Evolutionary conservation across 2,888 invertebrate species (phyloP).

Genomic region (Stegana nigrithorax): DNA sequence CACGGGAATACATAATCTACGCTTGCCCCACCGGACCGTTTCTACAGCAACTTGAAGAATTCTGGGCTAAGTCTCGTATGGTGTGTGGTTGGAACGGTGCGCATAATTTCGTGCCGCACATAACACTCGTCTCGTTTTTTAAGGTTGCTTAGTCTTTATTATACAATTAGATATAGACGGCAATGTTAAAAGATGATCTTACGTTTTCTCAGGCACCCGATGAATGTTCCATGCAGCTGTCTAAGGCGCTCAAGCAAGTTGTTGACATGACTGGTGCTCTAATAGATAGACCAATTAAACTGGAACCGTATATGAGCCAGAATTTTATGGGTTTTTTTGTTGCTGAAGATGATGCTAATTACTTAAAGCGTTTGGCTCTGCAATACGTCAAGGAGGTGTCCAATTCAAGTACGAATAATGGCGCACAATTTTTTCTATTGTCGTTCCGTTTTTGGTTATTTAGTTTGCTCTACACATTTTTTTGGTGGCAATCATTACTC

Average conservation of each 20-base stretch:
- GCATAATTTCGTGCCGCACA: slow-evolving; percentile 90
- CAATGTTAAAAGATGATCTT: not conserved
- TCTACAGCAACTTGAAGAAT: slow-evolving; percentile 76
- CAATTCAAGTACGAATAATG: slow-evolving; percentile 76
- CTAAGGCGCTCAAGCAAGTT: slow-evolving; percentile 79
- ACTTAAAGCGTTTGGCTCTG: slow-evolving; percentile 81
- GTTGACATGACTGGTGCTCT: slow-evolving; percentile 78
- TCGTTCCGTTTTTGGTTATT: slow-evolving; percentile 25
- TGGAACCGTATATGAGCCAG: slow-evolving; percentile 86
- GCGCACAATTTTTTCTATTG: slow-evolving; percentile 20
- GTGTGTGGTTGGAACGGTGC: slow-evolving; percentile 89
- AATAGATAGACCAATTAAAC: slow-evolving; percentile 75
- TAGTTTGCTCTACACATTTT: slow-evolving; percentile 13
- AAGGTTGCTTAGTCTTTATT: slow-evolving; percentile 72
- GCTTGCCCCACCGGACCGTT: slow-evolving; percentile 81
- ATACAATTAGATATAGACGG: not conserved
- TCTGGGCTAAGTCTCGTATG: slow-evolving; percentile 82
- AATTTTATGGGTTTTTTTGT: slow-evolving; percentile 94
- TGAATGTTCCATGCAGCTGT: slow-evolving; percentile 77
- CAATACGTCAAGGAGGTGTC: slow-evolving; percentile 85
- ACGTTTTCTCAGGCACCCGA: slow-evolving; percentile 76
- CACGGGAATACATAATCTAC: slow-evolving; percentile 88
- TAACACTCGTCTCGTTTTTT: slow-evolving; percentile 90
- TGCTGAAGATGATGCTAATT: slow-evolving; percentile 83
- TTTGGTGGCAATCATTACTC: slow-evolving; percentile 18